Evolutionary conservation across 2,797 vertebrate species (phyloP), one percentile per base, ranked within the genome.

Genomic region (Smutsia gigantea): DNA sequence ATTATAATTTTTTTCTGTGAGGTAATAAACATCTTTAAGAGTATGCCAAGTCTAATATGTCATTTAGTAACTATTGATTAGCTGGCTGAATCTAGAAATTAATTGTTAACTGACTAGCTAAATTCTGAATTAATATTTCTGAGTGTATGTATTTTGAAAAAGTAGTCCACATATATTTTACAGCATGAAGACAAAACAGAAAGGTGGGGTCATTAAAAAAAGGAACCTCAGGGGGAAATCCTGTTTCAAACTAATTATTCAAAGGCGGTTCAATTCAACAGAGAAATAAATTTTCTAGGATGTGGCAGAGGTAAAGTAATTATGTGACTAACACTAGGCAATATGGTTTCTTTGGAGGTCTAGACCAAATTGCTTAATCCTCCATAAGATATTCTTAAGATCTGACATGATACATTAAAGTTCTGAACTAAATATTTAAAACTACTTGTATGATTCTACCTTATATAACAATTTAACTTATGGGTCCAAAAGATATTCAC

Each of bases 281-380:
- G 87, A 92, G 77, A 89, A 94, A 86, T 23, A 81, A 81, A 11
- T 91, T 57, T 96, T 95, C 57, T 64, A n/a, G 66, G 75, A 78
- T 78, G 66, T 93, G 82, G 64, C 57, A 81, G 83, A 95, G 86
- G 31, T 97, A 93, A 97, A 51, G 37, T 68, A 19, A 74, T 95
- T 92, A 66, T 49, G 57, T 0, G 2, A 93, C 51, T 84, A 87
- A 96, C 84, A 77, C 51, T 87, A 64, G 37, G 81, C 87, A 72
- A 59, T 4, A 18, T 91, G n/a, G 88, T 57, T 74, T 49, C 68
- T 95, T 72, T 94, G 25, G 53, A 46, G 61, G 63, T n/a, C 7
- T 27, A 66, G 46, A 19, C 4, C 66, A 46, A 51, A 46, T 25
- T 19, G 27, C 69, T 12, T 29, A 88, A 34, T 75, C 37, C 34